Percentiles rank a stretch among this genome's conserved stretches.
Evolutionary conservation across 2,113 vertebrate species (phyloP).

Genomic region (Phainopepla nitens): DNA sequence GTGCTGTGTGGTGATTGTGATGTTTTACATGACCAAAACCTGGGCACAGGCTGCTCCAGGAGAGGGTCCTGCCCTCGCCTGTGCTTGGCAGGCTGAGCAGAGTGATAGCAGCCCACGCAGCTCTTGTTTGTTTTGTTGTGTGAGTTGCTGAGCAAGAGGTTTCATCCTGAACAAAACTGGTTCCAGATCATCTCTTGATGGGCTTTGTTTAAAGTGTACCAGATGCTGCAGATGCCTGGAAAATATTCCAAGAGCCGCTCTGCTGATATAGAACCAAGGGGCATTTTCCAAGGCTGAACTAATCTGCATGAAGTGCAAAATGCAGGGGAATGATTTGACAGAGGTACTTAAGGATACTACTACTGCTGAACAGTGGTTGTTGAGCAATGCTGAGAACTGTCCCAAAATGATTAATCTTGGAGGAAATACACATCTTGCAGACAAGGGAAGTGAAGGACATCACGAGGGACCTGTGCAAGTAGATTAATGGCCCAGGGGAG

Average conservation of each 20-base stretch:
- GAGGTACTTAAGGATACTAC: not conserved
- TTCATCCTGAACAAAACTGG: not conserved
- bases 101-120: not conserved
- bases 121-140: not conserved
- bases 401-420: not conserved
- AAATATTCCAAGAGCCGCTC: not conserved
- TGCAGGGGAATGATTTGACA: not conserved
- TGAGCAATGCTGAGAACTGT: not conserved
- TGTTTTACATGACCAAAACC: not conserved
- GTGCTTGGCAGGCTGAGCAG: not conserved
- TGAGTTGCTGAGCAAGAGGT: slow-evolving; percentile 1
- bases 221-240: not conserved
- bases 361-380: not conserved
- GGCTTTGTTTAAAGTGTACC: not conserved
- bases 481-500: not conserved
- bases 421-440: not conserved
- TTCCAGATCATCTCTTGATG: not conserved
- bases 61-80: not conserved
- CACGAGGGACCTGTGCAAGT: not conserved
- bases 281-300: not conserved
- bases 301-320: not conserved
- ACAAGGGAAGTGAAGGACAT: not conserved
- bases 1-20: not conserved
- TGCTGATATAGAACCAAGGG: not conserved
- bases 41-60: not conserved